These are phyloP conservation scores for Scaptomyza caliginosa DNA, from an alignment of 2,888 invertebrate genomes.

Conservation along the genomic window DNA sequence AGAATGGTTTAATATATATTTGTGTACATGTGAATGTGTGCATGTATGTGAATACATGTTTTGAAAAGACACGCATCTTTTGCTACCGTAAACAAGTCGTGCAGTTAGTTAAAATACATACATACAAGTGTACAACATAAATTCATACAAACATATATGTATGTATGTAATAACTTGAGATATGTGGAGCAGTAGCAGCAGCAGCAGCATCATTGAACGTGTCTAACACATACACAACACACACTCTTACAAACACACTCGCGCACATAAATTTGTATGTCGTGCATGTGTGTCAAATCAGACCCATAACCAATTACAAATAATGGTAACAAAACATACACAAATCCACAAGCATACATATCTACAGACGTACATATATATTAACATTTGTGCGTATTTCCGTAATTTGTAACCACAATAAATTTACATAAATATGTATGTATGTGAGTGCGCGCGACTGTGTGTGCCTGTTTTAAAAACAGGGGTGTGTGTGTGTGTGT, in stretches of 20 bases:
- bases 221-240: slow-evolving; percentile 14
- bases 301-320: slow-evolving; percentile 28
- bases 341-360: slow-evolving; percentile 12
- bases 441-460: neutral
- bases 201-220: slow-evolving; percentile 2
- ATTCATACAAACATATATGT: neutral
- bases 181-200: slow-evolving; percentile 28
- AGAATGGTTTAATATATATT: slow-evolving; percentile 33
- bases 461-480: slow-evolving; percentile 17
- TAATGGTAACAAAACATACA: slow-evolving; percentile 26
- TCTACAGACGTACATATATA: slow-evolving; percentile 10
- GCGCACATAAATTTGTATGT: slow-evolving; percentile 13
- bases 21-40: slow-evolving; percentile 6
- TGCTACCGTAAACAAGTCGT: slow-evolving; percentile 46
- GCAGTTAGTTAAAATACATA: slow-evolving; percentile 16
- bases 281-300: slow-evolving; percentile 29
- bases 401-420: slow-evolving; percentile 22
- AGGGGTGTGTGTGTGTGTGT: slow-evolving; percentile 25
- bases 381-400: slow-evolving; percentile 18
- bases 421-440: slow-evolving; percentile 24
- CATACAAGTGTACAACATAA: slow-evolving; percentile 1
- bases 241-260: neutral
- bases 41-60: slow-evolving; percentile 12
- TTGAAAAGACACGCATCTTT: slow-evolving; percentile 40
- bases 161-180: slow-evolving; percentile 9